These are phyloP conservation scores for mouse (Mus musculus) DNA, from an alignment of 2,113 vertebrate genomes.

Conservation along the genomic window DNA sequence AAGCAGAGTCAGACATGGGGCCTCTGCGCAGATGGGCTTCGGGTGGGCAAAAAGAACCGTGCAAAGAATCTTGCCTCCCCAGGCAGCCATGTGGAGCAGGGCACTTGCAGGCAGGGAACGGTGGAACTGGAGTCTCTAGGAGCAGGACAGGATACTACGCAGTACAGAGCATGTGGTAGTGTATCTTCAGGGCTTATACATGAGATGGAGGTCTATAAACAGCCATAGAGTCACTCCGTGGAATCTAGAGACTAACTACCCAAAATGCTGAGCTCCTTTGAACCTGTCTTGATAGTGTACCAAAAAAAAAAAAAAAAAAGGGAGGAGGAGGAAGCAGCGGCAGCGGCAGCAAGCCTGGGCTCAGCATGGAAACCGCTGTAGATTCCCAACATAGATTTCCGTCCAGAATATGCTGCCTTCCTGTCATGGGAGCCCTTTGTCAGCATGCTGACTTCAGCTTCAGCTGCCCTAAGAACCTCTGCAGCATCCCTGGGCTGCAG, in stretches of 20 bases:
- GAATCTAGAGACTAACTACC: neutral
- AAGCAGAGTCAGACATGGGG: neutral
- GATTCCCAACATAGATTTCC: neutral
- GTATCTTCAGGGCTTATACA: neutral
- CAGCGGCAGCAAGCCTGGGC: too few species aligned
- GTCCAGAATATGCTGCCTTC: neutral
- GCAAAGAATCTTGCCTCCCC: fast-evolving
- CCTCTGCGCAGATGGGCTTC: neutral
- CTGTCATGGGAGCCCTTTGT: neutral
- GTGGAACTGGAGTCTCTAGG: neutral
- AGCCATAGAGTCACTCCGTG: neutral
- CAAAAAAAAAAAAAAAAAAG: neutral
- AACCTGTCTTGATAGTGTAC: neutral
- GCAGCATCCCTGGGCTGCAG: neutral
- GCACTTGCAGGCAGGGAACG: too few species aligned
- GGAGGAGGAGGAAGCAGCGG: neutral
- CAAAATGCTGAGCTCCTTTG: neutral
- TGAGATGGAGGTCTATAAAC: neutral
- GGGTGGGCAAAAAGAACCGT: fast-evolving
- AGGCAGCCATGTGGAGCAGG: neutral
- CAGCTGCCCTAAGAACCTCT: neutral
- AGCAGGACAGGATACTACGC: neutral
- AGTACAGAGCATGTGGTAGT: too few species aligned
- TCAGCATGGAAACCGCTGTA: neutral
- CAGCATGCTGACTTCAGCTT: neutral